Evolutionary conservation across 2,797 vertebrate species (phyloP).

Genomic region (Peromyscus attwateri): DNA sequence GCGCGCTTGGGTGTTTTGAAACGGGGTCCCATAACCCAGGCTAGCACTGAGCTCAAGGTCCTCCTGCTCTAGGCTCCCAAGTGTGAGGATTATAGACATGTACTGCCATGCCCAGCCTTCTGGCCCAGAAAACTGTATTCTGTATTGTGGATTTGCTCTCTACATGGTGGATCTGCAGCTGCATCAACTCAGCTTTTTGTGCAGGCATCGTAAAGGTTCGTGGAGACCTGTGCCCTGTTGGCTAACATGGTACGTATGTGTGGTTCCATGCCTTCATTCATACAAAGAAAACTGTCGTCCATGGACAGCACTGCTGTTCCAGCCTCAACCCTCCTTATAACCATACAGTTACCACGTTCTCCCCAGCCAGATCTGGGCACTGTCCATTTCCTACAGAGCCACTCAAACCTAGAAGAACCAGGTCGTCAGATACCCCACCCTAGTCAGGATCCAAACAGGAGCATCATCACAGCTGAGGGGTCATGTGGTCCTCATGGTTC

Average conservation of each 20-base stretch:
- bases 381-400: background rate
- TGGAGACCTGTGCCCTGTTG: background rate
- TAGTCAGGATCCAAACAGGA: background rate
- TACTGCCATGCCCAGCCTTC: background rate
- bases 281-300: background rate
- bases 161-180: background rate
- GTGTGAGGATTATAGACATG: background rate
- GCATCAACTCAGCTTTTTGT: background rate
- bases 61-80: background rate
- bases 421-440: background rate
- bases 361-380: background rate
- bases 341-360: background rate
- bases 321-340: background rate
- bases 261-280: background rate
- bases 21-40: background rate
- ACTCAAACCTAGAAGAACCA: background rate
- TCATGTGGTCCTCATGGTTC: background rate
- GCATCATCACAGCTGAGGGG: background rate
- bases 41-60: background rate
- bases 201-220: background rate
- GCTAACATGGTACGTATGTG: background rate
- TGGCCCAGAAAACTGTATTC: background rate
- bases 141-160: background rate
- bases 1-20: background rate
- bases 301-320: background rate